These are phyloP conservation scores for Phyllotis vaccarum DNA, from an alignment of 2,797 vertebrate species.

Conservation along the genomic window DNA sequence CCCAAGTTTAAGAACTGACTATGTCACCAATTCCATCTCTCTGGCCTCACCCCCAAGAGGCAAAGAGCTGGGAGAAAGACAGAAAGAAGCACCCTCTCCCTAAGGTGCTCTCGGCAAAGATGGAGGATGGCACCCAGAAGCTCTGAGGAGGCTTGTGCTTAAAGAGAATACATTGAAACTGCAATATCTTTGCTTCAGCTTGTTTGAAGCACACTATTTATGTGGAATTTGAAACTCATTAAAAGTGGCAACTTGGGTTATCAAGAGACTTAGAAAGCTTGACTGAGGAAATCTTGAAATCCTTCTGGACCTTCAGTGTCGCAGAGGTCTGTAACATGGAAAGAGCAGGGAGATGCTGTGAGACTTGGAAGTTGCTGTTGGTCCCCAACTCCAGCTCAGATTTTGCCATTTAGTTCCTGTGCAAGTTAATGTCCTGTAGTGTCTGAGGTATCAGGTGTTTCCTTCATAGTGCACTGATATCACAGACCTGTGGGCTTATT, in stretches of 20 bases:
- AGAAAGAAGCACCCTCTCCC: neutral
- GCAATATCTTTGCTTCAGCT: neutral
- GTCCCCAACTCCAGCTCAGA: neutral
- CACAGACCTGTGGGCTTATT: neutral
- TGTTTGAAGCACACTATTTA: constrained; percentile 33
- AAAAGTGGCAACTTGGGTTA: neutral
- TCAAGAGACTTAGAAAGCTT: constrained; percentile 32
- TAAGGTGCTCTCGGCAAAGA: neutral
- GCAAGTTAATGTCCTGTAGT: neutral
- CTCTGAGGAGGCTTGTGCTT: neutral
- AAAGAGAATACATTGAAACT: constrained; percentile 18
- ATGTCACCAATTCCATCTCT: neutral
- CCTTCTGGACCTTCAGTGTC: neutral
- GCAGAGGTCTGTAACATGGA: neutral
- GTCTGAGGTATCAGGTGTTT: neutral
- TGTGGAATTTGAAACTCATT: constrained; percentile 61
- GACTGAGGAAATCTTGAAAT: neutral
- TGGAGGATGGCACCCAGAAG: neutral
- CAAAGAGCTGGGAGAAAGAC: neutral
- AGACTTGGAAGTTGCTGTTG: neutral
- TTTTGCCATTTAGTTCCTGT: neutral
- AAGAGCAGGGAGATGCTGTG: neutral
- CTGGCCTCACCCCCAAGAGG: neutral
- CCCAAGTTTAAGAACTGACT: neutral
- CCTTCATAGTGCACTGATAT: neutral